A percentile compares a stretch with the other conserved stretches of the same genome.
These are phyloP conservation scores for Mus minutoides DNA, from an alignment of 2,797 vertebrate genomes.

Conservation along the genomic window DNA sequence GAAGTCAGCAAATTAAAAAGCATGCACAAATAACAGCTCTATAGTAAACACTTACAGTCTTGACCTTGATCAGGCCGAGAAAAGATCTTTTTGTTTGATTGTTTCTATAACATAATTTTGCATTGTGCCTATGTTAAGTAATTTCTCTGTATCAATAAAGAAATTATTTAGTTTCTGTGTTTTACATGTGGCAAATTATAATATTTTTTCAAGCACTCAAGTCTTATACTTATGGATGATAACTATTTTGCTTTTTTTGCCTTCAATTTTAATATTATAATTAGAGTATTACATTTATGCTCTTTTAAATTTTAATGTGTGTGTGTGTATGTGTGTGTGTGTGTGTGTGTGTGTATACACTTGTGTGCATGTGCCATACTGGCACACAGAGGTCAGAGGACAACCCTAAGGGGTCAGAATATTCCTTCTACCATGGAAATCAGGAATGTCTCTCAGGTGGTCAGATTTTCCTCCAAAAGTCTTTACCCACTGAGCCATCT, in stretches of 20 bases:
- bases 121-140: background rate
- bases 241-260: background rate
- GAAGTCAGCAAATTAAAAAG: conserved; percentile 16
- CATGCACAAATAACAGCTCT: background rate
- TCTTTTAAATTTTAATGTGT: background rate
- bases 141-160: background rate
- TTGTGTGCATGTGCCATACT: background rate
- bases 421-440: background rate
- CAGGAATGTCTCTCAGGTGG: too few relatives aligned
- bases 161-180: background rate
- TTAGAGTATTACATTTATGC: background rate
- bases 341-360: background rate
- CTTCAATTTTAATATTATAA: conserved; percentile 7
- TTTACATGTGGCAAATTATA: background rate
- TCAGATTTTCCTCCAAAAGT: background rate
- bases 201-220: conserved; percentile 36
- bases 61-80: background rate
- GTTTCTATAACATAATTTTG: background rate
- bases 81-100: background rate
- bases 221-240: background rate
- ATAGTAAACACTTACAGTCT: background rate
- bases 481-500: background rate
- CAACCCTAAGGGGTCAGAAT: background rate
- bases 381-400: background rate
- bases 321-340: background rate